Evolutionary conservation across 2,888 invertebrate species (phyloP).

Genomic region (Athalia rosae): DNA sequence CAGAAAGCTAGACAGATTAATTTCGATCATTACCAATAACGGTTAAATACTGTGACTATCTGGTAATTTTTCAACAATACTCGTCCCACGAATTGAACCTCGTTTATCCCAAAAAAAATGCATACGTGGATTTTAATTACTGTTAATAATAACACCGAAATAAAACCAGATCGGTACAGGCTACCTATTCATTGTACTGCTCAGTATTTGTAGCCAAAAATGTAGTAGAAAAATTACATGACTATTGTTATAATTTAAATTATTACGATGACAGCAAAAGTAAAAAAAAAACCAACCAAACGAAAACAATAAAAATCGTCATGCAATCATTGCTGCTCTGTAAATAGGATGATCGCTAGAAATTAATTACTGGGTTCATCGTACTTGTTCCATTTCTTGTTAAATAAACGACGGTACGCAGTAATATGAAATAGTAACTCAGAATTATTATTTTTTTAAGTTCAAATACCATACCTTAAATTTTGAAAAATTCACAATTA

Average conservation of each 20-base stretch:
- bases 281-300: neutral
- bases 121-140: neutral
- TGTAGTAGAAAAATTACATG: slow-evolving; percentile 29
- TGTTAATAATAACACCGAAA: neutral
- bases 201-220: slow-evolving; percentile 43
- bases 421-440: too few relatives aligned
- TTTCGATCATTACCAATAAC: slow-evolving; percentile 56
- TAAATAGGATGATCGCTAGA: slow-evolving; percentile 65
- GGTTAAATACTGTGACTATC: slow-evolving; percentile 27
- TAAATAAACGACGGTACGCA: neutral
- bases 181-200: slow-evolving; percentile 36
- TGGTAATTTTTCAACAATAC: slow-evolving; percentile 30
- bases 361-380: slow-evolving; percentile 60
- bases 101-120: slow-evolving; percentile 2
- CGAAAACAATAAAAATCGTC: slow-evolving; percentile 1
- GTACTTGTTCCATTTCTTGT: neutral
- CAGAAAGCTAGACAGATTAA: slow-evolving; percentile 63
- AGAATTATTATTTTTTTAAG: too few relatives aligned
- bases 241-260: slow-evolving; percentile 31
- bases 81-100: slow-evolving; percentile 9
- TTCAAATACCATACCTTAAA: too few relatives aligned
- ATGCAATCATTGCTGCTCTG: slow-evolving; percentile 59
- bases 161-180: slow-evolving; percentile 23
- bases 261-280: slow-evolving; percentile 6
- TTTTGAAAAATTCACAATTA: too few relatives aligned